A percentile compares a stretch with the other conserved stretches of the same genome.
Conservation (phyloP, 2,797 vertebrate species). For the Syngnathus acus region DNA sequence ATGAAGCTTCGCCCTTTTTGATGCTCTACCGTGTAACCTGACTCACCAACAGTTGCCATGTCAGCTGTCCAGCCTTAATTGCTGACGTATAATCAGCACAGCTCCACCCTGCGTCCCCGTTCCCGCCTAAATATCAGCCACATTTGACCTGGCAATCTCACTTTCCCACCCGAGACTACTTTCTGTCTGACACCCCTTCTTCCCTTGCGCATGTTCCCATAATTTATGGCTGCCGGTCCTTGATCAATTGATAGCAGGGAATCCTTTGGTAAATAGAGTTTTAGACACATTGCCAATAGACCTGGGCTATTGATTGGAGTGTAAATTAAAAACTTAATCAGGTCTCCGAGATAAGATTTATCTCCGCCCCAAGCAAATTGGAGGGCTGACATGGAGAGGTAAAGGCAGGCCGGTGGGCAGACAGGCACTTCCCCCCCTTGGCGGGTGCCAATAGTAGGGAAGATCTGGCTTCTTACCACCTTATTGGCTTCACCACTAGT, state of each 20-base stretch:
- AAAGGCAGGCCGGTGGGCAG: constrained; percentile 52
- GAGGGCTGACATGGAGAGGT: constrained; percentile 64
- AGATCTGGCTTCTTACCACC: constrained; percentile 12
- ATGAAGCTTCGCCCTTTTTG: constrained; percentile 16
- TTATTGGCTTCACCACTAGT: constrained; percentile 1
- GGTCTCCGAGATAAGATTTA: constrained; percentile 84
- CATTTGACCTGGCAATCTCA: constrained; percentile 23
- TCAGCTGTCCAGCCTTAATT: constrained; percentile 18
- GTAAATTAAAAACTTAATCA: constrained; percentile 99
- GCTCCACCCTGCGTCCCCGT: neutral
- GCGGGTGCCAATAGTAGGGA: constrained; percentile 42
- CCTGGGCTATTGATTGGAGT: constrained; percentile 98
- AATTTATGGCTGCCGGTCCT: constrained; percentile 95
- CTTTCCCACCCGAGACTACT: constrained; percentile 28
- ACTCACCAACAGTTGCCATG: constrained; percentile 17
- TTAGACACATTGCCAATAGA: constrained; percentile 99
- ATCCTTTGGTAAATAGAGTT: constrained; percentile 99
- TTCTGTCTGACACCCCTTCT: constrained; percentile 13
- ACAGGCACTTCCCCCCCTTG: constrained; percentile 47
- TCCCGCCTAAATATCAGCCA: constrained; percentile 22
- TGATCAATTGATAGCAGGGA: constrained; percentile 99
- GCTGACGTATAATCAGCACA: constrained; percentile 17
- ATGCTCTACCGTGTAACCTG: constrained; percentile 7
- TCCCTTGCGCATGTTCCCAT: constrained; percentile 57
- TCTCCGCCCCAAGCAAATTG: constrained; percentile 76